Evolutionary conservation across 2,797 vertebrate species (phyloP).

Genomic region (Gallinago nigripennis): DNA sequence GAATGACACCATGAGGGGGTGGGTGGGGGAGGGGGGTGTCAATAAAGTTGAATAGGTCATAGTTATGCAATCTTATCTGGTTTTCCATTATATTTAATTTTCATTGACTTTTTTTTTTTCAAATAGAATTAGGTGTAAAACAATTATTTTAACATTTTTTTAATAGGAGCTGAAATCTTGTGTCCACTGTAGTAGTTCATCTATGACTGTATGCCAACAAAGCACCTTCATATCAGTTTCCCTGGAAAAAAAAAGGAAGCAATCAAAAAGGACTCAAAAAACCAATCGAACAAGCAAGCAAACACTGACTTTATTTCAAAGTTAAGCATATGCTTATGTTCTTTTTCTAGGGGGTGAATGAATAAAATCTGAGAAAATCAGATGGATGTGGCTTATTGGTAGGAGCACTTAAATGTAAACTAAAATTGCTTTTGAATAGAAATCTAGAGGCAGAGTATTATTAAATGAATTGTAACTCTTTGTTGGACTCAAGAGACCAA

Average conservation of each 20-base stretch:
- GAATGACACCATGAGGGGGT: neutral
- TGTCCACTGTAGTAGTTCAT: neutral
- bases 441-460: neutral
- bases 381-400: neutral
- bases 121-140: neutral
- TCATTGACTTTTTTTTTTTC: neutral
- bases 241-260: neutral
- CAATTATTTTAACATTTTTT: neutral
- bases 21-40: neutral
- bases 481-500: neutral
- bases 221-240: neutral
- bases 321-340: neutral
- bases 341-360: neutral
- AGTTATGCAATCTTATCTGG: neutral
- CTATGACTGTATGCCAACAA: neutral
- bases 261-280: neutral
- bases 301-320: neutral
- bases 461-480: neutral
- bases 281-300: fast-evolving
- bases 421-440: neutral
- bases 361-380: neutral
- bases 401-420: neutral
- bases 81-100: neutral
- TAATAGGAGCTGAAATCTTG: neutral
- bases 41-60: neutral